Evolutionary conservation across 2,888 invertebrate species (phyloP).

Genomic region (Scaptomyza tumidula): DNA sequence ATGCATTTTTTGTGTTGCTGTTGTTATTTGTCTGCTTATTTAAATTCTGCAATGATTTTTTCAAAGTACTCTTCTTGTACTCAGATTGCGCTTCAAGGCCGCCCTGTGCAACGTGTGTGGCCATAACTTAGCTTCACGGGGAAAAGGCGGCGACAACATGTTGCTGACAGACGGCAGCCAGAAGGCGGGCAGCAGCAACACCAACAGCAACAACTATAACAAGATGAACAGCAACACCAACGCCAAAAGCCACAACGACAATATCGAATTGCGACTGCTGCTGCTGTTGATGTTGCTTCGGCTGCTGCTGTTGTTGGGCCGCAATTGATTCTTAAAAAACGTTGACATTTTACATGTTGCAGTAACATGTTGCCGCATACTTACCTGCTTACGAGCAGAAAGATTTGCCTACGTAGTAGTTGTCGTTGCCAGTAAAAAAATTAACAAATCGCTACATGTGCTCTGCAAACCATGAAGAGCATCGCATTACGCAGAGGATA

Average conservation of each 20-base stretch:
- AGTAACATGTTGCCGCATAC: slow-evolving; percentile 69
- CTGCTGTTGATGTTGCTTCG: slow-evolving; percentile 11
- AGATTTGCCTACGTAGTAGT: slow-evolving; percentile 47
- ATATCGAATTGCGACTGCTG: slow-evolving; percentile 70
- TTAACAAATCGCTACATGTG: slow-evolving; percentile 78
- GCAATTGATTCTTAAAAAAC: slow-evolving; percentile 80
- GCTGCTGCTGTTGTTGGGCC: slow-evolving; percentile 56
- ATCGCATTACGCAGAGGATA: slow-evolving; percentile 58
- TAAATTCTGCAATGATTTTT: slow-evolving; percentile 79
- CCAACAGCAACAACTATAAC: slow-evolving; percentile 23
- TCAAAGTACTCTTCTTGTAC: slow-evolving; percentile 67
- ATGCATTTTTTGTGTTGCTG: slow-evolving; percentile 35
- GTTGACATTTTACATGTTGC: slow-evolving; percentile 81
- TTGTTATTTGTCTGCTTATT: slow-evolving; percentile 68
- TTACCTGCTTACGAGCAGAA: slow-evolving; percentile 25
- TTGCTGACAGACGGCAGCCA: slow-evolving; percentile 77
- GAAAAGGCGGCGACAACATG: slow-evolving; percentile 36
- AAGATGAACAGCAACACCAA: slow-evolving; percentile 35
- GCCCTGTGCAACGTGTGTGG: slow-evolving; percentile 71
- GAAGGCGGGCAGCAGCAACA: slow-evolving; percentile 66
- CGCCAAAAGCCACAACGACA: slow-evolving; percentile 60
- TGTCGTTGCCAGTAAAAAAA: slow-evolving; percentile 41
- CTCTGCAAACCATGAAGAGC: slow-evolving; percentile 42
- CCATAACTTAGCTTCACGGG: slow-evolving; percentile 56
- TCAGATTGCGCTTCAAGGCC: slow-evolving; percentile 70